phyloP scores from a whole-genome alignment of 1,140 invertebrate genomes.

The Mycetomoellerius zeteki region DNA sequence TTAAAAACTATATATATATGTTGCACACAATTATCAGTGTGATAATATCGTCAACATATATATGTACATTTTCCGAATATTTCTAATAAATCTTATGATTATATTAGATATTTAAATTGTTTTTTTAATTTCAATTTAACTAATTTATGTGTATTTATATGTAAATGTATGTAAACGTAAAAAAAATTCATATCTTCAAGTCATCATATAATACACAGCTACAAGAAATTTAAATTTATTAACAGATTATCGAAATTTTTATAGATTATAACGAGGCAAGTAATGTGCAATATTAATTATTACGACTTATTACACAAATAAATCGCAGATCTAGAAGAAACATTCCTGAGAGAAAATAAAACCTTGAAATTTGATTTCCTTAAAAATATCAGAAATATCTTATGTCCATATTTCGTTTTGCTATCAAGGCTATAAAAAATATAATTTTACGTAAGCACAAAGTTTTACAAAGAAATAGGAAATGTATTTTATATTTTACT shows the following conservation, averaged over 20 bases:
- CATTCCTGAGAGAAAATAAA: not conserved
- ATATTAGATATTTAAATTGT: not conserved
- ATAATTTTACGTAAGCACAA: not conserved
- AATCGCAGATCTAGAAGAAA: not conserved
- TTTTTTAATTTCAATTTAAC: not conserved
- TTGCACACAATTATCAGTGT: not conserved
- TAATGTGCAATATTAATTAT: constrained; percentile 37
- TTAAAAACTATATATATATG: constrained; percentile 27
- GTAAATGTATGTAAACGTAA: not conserved
- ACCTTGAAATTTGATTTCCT: not conserved
- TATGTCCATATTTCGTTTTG: too few relatives aligned
- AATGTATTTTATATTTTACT: not conserved
- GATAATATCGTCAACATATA: constrained; percentile 11
- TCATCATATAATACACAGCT: not conserved
- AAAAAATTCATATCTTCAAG: not conserved
- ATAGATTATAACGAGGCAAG: constrained; percentile 28
- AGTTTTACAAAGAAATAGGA: constrained; percentile 10
- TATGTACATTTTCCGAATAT: not conserved
- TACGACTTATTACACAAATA: constrained; percentile 30
- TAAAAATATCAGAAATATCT: not conserved
- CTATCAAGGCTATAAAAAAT: constrained; percentile 9
- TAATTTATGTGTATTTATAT: constrained; percentile 31
- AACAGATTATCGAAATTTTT: constrained; percentile 26
- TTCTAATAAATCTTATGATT: not conserved
- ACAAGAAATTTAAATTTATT: constrained; percentile 23